These are phyloP conservation scores for Glaucomys volans DNA, from an alignment of 2,113 vertebrate genomes.

Conservation along the genomic window DNA sequence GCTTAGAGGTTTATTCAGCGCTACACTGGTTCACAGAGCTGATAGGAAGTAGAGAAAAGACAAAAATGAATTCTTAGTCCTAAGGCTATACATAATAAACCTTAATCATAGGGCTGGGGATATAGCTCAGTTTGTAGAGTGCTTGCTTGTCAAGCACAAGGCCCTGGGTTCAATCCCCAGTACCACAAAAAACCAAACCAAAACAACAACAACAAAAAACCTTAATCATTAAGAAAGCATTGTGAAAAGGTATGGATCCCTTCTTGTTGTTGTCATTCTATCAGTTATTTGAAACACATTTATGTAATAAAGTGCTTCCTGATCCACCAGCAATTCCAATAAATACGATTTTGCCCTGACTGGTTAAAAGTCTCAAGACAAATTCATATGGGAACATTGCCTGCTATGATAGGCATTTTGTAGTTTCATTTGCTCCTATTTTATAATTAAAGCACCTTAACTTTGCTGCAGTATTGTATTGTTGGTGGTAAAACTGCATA, in stretches of 20 bases:
- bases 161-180: too few relatives aligned
- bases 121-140: too few relatives aligned
- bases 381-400: background rate
- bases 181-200: too few relatives aligned
- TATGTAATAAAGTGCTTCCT: conserved; percentile 51
- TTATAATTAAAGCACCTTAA: conserved; percentile 47
- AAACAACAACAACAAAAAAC: too few relatives aligned
- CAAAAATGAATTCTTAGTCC: background rate
- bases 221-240: conserved; percentile 61
- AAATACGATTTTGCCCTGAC: background rate
- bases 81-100: conserved; percentile 27
- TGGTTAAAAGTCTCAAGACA: conserved; percentile 53
- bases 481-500: background rate
- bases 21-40: background rate
- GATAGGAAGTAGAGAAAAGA: conserved; percentile 39
- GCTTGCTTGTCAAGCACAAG: too few relatives aligned
- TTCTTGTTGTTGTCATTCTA: background rate
- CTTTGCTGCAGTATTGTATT: conserved; percentile 27
- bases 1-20: conserved; percentile 34
- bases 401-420: background rate
- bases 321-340: background rate
- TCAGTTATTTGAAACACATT: conserved; percentile 37
- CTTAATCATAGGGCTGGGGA: too few relatives aligned
- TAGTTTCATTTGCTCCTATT: background rate
- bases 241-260: background rate